Conservation (phyloP, 2,113 vertebrate genomes). For the Brienomyrus brachyistius region DNA sequence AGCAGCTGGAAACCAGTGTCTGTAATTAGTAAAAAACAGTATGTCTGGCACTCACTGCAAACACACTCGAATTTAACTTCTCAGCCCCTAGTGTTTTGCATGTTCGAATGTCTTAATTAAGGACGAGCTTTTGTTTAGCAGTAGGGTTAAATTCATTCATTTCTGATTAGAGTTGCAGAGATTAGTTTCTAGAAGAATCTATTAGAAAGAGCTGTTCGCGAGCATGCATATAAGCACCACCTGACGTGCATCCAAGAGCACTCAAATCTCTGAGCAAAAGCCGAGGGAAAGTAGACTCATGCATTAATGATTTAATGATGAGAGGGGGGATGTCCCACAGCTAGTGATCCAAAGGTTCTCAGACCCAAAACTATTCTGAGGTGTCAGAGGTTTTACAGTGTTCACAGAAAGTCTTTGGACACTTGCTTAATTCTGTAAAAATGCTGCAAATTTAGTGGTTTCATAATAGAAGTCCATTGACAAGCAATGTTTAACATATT, state of each 20-base stretch:
- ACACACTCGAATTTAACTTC: constrained; percentile 18
- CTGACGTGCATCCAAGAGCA: too few relatives aligned
- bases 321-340: not conserved
- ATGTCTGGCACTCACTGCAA: constrained; percentile 7
- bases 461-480: too few relatives aligned
- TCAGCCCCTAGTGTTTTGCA: constrained; percentile 17
- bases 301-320: not conserved
- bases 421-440: too few relatives aligned
- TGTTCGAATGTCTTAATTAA: constrained; percentile 15
- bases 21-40: constrained; percentile 30
- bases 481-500: too few relatives aligned
- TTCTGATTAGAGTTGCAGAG: not conserved
- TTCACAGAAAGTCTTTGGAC: not conserved
- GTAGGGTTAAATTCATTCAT: not conserved
- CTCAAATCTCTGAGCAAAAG: not conserved
- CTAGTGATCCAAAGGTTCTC: not conserved
- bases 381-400: not conserved
- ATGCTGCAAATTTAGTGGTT: too few relatives aligned
- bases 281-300: not conserved
- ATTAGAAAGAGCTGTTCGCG: not conserved
- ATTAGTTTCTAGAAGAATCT: not conserved
- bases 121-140: not conserved
- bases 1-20: constrained; percentile 26
- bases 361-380: not conserved
- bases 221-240: not conserved